Percentiles rank a stretch among this genome's conserved stretches.
Evolutionary conservation across 2,888 invertebrate species (phyloP).

Genomic region (Phalera bucephala): DNA sequence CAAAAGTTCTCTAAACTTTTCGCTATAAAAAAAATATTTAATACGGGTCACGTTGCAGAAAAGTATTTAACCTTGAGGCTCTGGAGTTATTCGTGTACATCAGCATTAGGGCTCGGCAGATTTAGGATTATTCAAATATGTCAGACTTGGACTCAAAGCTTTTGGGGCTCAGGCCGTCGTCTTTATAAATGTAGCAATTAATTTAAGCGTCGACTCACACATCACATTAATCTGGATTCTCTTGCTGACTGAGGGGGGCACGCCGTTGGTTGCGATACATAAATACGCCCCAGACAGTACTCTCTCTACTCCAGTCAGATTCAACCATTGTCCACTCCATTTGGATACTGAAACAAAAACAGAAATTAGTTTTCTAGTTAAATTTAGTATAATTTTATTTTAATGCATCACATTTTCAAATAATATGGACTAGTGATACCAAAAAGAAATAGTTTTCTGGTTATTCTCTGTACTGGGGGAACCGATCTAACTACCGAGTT

Average conservation of each 20-base stretch:
- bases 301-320: conserved; percentile 81
- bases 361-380: background rate
- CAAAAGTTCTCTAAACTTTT: no score
- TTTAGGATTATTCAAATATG: conserved; percentile 8
- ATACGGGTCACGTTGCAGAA: no score
- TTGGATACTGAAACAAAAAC: conserved; percentile 67
- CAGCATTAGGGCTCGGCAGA: conserved; percentile 10
- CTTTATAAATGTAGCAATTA: conserved; percentile 24
- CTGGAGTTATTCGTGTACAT: conserved; percentile 4
- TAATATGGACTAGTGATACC: no score
- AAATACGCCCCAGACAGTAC: conserved; percentile 85
- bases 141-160: background rate
- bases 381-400: no score
- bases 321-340: conserved; percentile 81
- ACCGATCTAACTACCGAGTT: no score
- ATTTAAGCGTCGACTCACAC: conserved; percentile 43
- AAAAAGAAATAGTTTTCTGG: no score
- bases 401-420: no score
- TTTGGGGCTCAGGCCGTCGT: conserved; percentile 2
- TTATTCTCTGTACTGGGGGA: no score
- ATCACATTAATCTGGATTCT: conserved; percentile 78
- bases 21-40: no score
- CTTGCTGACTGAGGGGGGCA: conserved; percentile 79
- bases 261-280: conserved; percentile 86
- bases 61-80: no score